Conservation (phyloP, 92 coral and sea anemone genomes). For the Epizoanthus rinbou region DNA sequence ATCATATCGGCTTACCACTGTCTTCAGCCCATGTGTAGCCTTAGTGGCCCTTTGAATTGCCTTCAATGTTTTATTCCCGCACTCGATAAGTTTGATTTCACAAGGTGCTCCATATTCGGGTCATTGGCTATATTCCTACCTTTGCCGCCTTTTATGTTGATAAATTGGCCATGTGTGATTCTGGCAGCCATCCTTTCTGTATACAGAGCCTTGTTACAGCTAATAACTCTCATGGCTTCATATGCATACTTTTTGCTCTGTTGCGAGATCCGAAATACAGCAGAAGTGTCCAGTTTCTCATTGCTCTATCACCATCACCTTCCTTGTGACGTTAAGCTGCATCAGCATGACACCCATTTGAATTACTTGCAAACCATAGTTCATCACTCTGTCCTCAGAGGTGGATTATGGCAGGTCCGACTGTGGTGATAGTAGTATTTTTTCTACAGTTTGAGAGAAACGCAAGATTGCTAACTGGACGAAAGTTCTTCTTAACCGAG, state of each 20-base stretch:
- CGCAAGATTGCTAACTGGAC: constrained; percentile 40
- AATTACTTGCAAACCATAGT: constrained; percentile 61
- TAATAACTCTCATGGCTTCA: constrained; percentile 64
- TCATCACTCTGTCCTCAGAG: constrained; percentile 53
- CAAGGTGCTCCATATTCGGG: constrained; percentile 61
- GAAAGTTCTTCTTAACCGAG: constrained; percentile 35
- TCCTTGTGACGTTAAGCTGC: constrained; percentile 80
- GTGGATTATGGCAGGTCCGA: constrained; percentile 28
- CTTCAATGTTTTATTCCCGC: too few species aligned
- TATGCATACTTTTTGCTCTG: constrained; percentile 72
- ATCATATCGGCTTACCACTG: constrained; percentile 15
- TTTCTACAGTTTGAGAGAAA: constrained; percentile 6
- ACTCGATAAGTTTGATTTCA: constrained; percentile 45
- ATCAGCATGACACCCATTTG: constrained; percentile 58
- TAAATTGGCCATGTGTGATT: too few species aligned
- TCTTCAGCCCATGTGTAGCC: constrained; percentile 13
- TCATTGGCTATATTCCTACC: constrained; percentile 59
- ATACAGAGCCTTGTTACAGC: constrained; percentile 54
- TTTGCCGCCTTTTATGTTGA: constrained; percentile 36
- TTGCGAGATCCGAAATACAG: constrained; percentile 64
- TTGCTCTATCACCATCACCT: constrained; percentile 61
- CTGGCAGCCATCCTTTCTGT: not conserved
- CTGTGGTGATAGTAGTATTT: constrained; percentile 2
- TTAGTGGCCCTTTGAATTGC: constrained; percentile 45
- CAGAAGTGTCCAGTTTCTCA: constrained; percentile 63